phyloP scores from a whole-genome alignment of 92 coral and sea anemone genomes.

The Palythoa caribaeorum region DNA sequence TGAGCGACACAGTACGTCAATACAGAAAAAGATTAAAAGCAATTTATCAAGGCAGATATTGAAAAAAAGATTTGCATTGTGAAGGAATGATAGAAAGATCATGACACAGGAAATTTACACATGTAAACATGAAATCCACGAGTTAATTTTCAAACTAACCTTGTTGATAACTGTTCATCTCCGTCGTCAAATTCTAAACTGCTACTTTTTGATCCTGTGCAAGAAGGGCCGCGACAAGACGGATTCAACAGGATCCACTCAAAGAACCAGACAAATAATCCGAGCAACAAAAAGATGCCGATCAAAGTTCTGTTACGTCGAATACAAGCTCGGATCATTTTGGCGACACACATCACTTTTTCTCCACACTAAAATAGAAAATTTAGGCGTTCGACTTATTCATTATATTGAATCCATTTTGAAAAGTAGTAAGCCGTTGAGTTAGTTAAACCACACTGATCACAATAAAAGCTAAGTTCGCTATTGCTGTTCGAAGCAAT shows the following conservation, averaged over 20 bases:
- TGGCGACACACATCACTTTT: conserved; percentile 20
- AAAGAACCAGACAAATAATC: conserved; percentile 12
- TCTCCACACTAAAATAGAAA: conserved; percentile 26
- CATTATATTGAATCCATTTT: background rate
- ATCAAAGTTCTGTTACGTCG: conserved; percentile 7
- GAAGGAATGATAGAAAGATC: too few species aligned
- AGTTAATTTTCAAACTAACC: background rate
- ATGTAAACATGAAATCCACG: too few species aligned
- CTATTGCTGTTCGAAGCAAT: too few species aligned
- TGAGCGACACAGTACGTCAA: too few species aligned
- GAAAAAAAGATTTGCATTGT: too few species aligned
- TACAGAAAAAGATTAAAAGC: too few species aligned
- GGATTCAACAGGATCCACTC: conserved; percentile 8
- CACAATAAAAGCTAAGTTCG: too few species aligned
- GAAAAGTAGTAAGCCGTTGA: too few species aligned
- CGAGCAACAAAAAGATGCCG: conserved; percentile 14
- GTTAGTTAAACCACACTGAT: background rate
- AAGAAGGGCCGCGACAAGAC: conserved; percentile 12
- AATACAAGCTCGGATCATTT: conserved; percentile 20
- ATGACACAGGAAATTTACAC: too few species aligned
- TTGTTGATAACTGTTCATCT: background rate
- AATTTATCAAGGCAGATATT: too few species aligned
- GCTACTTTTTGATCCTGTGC: conserved; percentile 5
- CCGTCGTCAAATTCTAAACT: conserved; percentile 20
- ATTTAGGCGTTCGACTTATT: conserved; percentile 4